Percentiles rank a stretch among this genome's conserved stretches.
These are phyloP conservation scores for Drosophila helvetica DNA, from an alignment of 2,888 invertebrate species.

Conservation along the genomic window DNA sequence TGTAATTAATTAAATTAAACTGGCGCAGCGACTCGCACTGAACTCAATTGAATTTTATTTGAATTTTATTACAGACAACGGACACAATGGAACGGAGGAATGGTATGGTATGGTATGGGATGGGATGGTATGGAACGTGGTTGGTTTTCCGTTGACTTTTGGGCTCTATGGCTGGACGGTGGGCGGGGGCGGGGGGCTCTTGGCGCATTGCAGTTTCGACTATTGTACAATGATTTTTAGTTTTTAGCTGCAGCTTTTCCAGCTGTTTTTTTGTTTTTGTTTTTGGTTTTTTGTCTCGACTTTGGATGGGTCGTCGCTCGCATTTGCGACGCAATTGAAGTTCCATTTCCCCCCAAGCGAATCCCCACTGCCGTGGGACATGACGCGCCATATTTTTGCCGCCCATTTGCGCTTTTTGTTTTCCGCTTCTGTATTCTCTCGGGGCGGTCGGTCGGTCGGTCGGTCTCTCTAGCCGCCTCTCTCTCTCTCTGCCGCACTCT, in stretches of 20 bases:
- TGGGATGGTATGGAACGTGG: constrained; percentile 2
- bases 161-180: background rate
- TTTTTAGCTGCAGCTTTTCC: constrained; percentile 48
- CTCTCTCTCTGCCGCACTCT: no score
- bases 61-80: constrained; percentile 73
- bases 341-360: constrained; percentile 23
- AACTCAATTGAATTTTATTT: constrained; percentile 78
- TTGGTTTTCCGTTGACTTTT: constrained; percentile 26
- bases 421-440: constrained; percentile 30
- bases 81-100: constrained; percentile 10
- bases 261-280: constrained; percentile 39
- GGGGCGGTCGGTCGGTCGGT: no score
- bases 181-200: constrained; percentile 10
- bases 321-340: constrained; percentile 71
- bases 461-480: no score
- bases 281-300: constrained; percentile 32
- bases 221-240: constrained; percentile 19
- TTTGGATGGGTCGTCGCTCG: constrained; percentile 39
- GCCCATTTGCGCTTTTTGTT: constrained; percentile 37
- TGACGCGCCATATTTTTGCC: constrained; percentile 50
- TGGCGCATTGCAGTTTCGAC: constrained; percentile 54
- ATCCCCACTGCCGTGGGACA: constrained; percentile 11
- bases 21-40: constrained; percentile 64
- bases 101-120: background rate
- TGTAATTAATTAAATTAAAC: constrained; percentile 77